Evolutionary conservation across 2,888 invertebrate genomes (phyloP).

Genomic region (Ornithoptera priamus): DNA sequence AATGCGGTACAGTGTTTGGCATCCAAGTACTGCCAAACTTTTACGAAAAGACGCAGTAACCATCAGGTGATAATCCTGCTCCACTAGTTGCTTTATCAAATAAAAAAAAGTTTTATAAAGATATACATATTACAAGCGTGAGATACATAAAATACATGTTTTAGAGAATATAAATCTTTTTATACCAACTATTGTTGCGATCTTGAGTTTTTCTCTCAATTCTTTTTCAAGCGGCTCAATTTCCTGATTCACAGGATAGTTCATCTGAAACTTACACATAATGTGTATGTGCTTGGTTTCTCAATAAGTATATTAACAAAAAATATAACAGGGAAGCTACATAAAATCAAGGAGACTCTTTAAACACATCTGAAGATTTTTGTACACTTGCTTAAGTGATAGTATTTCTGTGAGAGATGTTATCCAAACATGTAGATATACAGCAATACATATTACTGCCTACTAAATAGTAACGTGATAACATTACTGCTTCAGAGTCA

Average conservation of each 20-base stretch:
- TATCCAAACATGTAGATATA: no score
- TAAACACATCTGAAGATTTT: no score
- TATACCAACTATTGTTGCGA: slow-evolving; percentile 52
- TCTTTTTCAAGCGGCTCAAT: slow-evolving; percentile 42
- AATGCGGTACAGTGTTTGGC: neutral
- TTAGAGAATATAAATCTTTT: neutral
- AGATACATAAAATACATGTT: neutral
- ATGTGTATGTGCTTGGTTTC: no score
- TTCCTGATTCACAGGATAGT: slow-evolving; percentile 52
- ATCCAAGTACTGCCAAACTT: neutral
- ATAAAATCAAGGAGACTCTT: no score
- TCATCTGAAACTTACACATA: slow-evolving; percentile 43
- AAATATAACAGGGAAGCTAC: no score
- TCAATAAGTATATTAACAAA: no score
- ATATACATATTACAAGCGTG: neutral
- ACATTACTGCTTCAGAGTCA: no score
- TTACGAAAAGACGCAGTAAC: neutral
- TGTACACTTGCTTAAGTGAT: no score
- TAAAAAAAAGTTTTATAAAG: neutral
- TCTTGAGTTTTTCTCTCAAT: slow-evolving; percentile 49
- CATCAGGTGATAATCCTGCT: neutral
- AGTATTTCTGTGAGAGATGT: no score
- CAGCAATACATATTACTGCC: no score
- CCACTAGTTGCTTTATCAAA: neutral
- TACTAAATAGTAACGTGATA: no score